A percentile compares a stretch with the other conserved stretches of the same genome.
Conservation (phyloP, 2,797 vertebrate species). For the Anabas testudineus region DNA sequence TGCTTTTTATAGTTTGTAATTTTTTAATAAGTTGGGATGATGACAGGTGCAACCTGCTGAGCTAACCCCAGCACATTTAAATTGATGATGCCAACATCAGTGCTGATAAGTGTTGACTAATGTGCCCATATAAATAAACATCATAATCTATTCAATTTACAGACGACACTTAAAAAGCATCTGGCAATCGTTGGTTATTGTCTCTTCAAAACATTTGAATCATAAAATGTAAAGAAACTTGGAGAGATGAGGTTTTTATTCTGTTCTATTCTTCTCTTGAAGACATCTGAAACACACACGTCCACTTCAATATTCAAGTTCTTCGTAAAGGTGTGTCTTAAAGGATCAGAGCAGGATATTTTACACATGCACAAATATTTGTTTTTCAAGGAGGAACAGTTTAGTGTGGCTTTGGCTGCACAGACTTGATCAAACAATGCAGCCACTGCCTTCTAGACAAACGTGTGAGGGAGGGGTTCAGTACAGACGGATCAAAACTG, state of each 20-base stretch:
- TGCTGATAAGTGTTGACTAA: no score
- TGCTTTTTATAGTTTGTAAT: no score
- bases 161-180: neutral
- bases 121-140: no score
- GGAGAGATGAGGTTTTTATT: neutral
- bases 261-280: neutral
- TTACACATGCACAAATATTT: constrained; percentile 80
- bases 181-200: neutral
- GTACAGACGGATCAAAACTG: constrained; percentile 39
- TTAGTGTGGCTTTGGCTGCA: constrained; percentile 48
- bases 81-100: no score
- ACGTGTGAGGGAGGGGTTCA: constrained; percentile 70
- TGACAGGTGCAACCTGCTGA: no score
- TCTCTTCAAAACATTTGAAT: neutral
- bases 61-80: no score
- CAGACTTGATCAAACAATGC: constrained; percentile 75
- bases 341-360: constrained; percentile 60
- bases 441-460: constrained; percentile 83
- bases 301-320: constrained; percentile 28
- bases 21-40: no score
- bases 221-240: neutral
- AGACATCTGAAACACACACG: constrained; percentile 2
- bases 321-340: constrained; percentile 60
- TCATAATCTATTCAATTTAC: no score
- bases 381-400: constrained; percentile 67